Conservation (phyloP, 2,888 invertebrate genomes). For the Heliconius hortense region DNA sequence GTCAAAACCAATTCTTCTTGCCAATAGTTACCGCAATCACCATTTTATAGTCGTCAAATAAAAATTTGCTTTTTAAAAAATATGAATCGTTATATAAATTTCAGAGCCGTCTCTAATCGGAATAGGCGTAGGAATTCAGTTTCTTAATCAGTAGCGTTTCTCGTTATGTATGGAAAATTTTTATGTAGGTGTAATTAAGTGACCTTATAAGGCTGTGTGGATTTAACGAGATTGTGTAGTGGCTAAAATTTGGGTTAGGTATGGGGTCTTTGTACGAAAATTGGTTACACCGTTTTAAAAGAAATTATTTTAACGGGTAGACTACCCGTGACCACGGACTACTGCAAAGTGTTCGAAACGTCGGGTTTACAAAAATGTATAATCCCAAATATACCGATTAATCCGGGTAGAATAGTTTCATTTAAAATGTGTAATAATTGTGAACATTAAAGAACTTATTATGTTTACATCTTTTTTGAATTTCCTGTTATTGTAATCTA, state of each 20-base stretch:
- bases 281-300: background rate
- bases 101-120: constrained; percentile 35
- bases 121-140: constrained; percentile 38
- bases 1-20: constrained; percentile 10
- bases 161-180: constrained; percentile 40
- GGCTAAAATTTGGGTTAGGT: background rate
- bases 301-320: no score
- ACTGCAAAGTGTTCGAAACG: no score
- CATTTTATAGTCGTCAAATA: constrained; percentile 27
- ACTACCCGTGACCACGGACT: no score
- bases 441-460: no score
- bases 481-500: no score
- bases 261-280: background rate
- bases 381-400: no score
- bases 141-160: constrained; percentile 32
- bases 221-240: background rate
- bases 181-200: constrained; percentile 40
- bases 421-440: no score
- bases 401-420: no score
- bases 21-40: constrained; percentile 10
- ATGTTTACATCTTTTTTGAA: no score
- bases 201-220: constrained; percentile 28
- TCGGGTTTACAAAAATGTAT: no score
- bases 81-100: constrained; percentile 28
- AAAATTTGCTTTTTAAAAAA: constrained; percentile 30